Base-by-base conservation (phyloP, 1,140 invertebrate genomes). In the Bombus ignitus region DNA sequence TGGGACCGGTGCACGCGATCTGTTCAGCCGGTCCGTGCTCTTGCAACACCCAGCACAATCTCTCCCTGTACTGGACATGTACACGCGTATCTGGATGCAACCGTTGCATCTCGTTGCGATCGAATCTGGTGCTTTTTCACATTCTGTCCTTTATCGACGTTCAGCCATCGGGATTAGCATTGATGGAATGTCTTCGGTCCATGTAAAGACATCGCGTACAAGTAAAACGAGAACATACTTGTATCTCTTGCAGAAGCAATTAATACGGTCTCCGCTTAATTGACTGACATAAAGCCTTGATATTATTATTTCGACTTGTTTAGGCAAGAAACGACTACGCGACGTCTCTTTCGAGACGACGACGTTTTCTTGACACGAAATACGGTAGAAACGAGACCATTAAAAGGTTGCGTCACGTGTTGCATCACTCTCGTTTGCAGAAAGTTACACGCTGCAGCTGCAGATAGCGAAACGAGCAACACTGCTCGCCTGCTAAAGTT, bases 1-100 rank as follows among this genome's bases (percentile, higher is more conserved):
- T 91, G 84, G 87, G 75, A 66, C 18, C 39, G 68, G 62, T 70
- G 79, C 90, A 91, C 87, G 90, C 90, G 83, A 91, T 85, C 53
- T 53, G 79, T 73, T 84, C 59, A 18, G 44, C 37, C 35, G 73
- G 62, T 15, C 66, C 37, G 28, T 35, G 32, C n/a, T 75, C 74
- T 75, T n/a, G 73, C 47, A 22, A 81, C 79, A 68, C 62, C 62
- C 65, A 66, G 32, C 15, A 18, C 15, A 3, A 32, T 35, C 13
- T 66, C 5, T 66, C 13, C 6, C n/a, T 18, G 13, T 35, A 5
- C 32, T 35, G 66, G 9, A 47, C 59, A 39, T 35, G 47, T 22
- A 22, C 47, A 53, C 18, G 28, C 47, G 70, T 73, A 39, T 25
- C 57, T 70, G 68, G 66, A 59, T 66, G 47, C 68, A 68, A 71